Base-by-base conservation (phyloP, 2,113 vertebrate species). In the Abramis brama region DNA sequence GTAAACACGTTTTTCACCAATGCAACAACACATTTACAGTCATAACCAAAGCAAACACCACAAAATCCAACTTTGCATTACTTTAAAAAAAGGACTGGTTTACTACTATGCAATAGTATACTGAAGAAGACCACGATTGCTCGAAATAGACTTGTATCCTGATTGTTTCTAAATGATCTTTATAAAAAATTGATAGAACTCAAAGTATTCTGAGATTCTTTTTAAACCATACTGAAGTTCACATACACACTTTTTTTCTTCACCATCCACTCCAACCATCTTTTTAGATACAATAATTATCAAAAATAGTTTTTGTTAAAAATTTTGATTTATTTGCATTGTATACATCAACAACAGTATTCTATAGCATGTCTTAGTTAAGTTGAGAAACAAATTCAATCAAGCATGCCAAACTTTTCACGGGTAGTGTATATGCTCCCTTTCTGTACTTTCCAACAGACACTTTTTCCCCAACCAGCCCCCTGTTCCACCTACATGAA, bases 401-500 rank as follows among this genome's bases (percentile, higher is more conserved):
- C 43, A 75, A 9, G 71, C 13, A 3, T 47, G n/a, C 27, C 71
- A 27, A 25, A 75, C 39, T 27, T 75, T 75, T 75, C 12, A 47
- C 0, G 6, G 12, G 43, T n/a, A 13, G 21, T 23, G 5, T 13
- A 12, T 36, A 11, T 70, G 66, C 70, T 80, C 79, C 57, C 87
- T 87, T 91, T 83, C 89, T 91, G 88, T 82, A 92, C 89, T 93
- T 94, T 94, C 92, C 93, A 90, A 55, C 80, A 39, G 64, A 73
- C 90, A 89, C 50, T 81, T 90, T 91, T 93, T 91, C 91, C 90
- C 30, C 88, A 87, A 47, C 89, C 91, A 91, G 91, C 90, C 88
- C 79, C 59, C 79, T 91, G 77, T 27, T 89, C 30, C 85, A 59
- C 50, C 85, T 77, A 87, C 73, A 74, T 55, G 79, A 21, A 78